These are phyloP conservation scores for Perca flavescens DNA, from an alignment of 2,113 vertebrate species.

Conservation along the genomic window DNA sequence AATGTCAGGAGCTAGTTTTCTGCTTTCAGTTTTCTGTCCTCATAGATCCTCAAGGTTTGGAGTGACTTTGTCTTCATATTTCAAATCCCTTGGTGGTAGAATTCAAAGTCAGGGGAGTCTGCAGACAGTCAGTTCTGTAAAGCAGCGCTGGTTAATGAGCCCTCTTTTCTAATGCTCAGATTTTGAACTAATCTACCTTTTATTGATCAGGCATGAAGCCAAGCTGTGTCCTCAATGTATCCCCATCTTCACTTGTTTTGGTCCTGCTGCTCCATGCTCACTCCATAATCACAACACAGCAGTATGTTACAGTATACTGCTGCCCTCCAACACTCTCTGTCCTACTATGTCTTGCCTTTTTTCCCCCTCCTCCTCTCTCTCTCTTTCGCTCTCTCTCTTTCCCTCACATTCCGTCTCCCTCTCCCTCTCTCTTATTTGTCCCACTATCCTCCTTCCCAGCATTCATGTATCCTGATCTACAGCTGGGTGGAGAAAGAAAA, in stretches of 20 bases:
- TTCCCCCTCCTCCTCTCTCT: conserved; percentile 61
- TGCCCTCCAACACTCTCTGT: conserved; percentile 65
- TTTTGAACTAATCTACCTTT: conserved; percentile 51
- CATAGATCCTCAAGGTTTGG: conserved; percentile 28
- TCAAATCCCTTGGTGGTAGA: conserved; percentile 43
- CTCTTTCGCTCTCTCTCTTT: conserved; percentile 32
- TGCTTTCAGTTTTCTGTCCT: conserved; percentile 32
- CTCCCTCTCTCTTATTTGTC: conserved; percentile 56
- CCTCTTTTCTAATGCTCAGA: conserved; percentile 28
- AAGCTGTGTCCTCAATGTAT: conserved; percentile 57
- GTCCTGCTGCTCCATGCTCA: conserved; percentile 60
- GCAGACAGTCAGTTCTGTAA: conserved; percentile 41
- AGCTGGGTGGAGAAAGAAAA: conserved; percentile 60
- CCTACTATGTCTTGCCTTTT: conserved; percentile 63
- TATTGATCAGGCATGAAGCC: conserved; percentile 65
- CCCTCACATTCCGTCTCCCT: conserved; percentile 36
- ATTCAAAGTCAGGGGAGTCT: conserved; percentile 57
- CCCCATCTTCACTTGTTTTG: conserved; percentile 63
- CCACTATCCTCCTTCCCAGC: conserved; percentile 64
- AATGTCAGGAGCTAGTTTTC: conserved; percentile 44
- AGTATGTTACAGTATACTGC: conserved; percentile 53
- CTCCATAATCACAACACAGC: conserved; percentile 60
- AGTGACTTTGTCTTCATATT: conserved; percentile 52
- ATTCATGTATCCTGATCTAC: conserved; percentile 68
- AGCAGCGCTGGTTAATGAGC: conserved; percentile 38